Conservation (phyloP, 2,113 vertebrate genomes). For the Phrynocephalus versicolor region DNA sequence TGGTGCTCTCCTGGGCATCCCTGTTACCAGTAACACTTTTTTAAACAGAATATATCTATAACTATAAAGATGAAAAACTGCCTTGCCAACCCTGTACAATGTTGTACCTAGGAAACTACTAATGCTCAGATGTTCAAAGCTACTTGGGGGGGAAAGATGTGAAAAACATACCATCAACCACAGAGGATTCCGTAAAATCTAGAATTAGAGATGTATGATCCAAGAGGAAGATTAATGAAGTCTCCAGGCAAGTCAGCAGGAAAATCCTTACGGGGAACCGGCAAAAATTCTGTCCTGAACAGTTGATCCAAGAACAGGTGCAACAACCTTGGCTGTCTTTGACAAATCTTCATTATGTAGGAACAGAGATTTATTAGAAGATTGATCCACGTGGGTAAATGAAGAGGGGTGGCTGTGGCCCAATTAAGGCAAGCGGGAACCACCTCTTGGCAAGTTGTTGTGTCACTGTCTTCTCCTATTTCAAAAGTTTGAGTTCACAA, state of each 20-base stretch:
- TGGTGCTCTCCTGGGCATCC: not conserved
- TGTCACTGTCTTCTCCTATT: not conserved
- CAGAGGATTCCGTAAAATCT: constrained; percentile 39
- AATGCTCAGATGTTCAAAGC: constrained; percentile 30
- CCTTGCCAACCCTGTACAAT: not conserved
- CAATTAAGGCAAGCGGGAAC: constrained; percentile 28
- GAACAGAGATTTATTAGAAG: constrained; percentile 26
- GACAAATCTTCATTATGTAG: constrained; percentile 29
- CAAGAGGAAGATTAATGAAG: constrained; percentile 7
- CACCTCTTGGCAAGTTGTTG: constrained; percentile 45
- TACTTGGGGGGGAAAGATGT: not conserved
- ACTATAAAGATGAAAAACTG: not conserved
- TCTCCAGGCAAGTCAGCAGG: not conserved
- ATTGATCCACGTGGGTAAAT: not conserved
- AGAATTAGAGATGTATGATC: constrained; percentile 5
- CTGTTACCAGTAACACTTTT: not conserved
- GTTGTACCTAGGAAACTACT: not conserved
- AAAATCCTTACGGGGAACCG: not conserved
- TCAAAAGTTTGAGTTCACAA: constrained; percentile 15
- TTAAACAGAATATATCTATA: constrained; percentile 20
- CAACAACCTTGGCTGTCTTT: constrained; percentile 10
- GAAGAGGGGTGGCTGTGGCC: constrained; percentile 22
- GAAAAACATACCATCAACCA: constrained; percentile 58
- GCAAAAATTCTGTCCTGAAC: constrained; percentile 27
- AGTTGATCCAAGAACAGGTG: constrained; percentile 13